Conservation (phyloP, 1,140 invertebrate genomes). For the Episyrphus balteatus region DNA sequence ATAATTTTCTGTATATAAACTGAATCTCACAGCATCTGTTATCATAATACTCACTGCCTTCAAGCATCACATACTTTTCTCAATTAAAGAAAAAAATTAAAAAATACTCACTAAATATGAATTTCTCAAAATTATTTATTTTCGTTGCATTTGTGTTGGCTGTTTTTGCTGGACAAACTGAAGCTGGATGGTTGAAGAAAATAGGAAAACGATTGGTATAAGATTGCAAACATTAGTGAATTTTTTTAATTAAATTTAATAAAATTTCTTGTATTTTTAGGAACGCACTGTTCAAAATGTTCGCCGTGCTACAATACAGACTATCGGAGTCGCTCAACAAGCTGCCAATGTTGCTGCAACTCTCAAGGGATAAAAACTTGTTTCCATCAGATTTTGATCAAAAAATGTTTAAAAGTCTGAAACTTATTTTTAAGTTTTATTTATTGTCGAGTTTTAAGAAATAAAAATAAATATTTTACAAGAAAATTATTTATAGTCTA, state of each 20-base stretch:
- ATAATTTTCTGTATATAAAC: no score
- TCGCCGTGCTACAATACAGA: not conserved
- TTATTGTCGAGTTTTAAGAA: no score
- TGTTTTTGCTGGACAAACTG: not conserved
- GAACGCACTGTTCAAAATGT: not conserved
- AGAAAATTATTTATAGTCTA: no score
- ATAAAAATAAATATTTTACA: no score
- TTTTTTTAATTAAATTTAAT: not conserved
- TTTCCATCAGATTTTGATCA: no score
- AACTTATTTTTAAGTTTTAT: no score
- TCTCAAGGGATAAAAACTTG: not conserved
- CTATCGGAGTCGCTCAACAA: not conserved
- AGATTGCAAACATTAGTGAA: slow-evolving; percentile 1
- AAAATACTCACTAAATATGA: slow-evolving; percentile 13
- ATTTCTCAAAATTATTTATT: slow-evolving; percentile 28
- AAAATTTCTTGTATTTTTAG: not conserved
- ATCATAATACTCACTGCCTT: no score
- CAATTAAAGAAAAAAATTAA: no score
- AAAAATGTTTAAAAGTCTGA: no score
- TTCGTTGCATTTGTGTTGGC: slow-evolving; percentile 13
- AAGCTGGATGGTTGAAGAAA: not conserved
- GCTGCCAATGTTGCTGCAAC: not conserved
- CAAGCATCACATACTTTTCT: no score
- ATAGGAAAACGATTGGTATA: slow-evolving; percentile 4
- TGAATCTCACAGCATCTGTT: no score